Conservation (phyloP, 2,113 vertebrate genomes). For the Calidris pygmaea region DNA sequence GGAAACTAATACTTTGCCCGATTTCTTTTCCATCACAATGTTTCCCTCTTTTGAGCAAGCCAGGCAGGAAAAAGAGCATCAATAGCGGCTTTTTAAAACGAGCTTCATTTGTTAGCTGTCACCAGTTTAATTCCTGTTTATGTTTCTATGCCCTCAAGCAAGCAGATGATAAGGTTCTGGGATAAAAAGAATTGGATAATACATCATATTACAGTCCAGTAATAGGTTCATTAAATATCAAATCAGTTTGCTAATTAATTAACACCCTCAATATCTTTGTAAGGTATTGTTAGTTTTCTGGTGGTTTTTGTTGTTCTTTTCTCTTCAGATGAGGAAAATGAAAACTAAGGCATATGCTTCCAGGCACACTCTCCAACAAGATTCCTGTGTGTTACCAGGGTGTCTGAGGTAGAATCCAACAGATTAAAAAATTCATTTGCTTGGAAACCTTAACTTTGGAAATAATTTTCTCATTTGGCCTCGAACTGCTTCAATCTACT, state of each 20-base stretch:
- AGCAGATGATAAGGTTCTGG: background rate
- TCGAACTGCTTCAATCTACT: background rate
- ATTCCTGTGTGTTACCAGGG: background rate
- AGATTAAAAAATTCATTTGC: background rate
- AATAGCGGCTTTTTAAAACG: background rate
- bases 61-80: background rate
- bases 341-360: background rate
- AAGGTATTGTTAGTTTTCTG: background rate
- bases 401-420: background rate
- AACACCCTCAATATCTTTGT: background rate
- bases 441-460: background rate
- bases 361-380: background rate
- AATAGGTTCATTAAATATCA: background rate
- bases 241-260: background rate
- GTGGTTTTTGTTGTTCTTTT: background rate
- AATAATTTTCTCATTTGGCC: background rate
- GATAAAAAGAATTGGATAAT: background rate
- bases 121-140: background rate
- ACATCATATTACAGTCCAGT: background rate
- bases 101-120: background rate
- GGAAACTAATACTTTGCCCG: background rate
- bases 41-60: background rate
- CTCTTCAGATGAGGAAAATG: background rate
- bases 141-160: background rate
- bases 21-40: background rate